Evolutionary conservation across 2,888 invertebrate genomes (phyloP), one percentile per base, ranked within the genome.

Genomic region (Arenicola marina): DNA sequence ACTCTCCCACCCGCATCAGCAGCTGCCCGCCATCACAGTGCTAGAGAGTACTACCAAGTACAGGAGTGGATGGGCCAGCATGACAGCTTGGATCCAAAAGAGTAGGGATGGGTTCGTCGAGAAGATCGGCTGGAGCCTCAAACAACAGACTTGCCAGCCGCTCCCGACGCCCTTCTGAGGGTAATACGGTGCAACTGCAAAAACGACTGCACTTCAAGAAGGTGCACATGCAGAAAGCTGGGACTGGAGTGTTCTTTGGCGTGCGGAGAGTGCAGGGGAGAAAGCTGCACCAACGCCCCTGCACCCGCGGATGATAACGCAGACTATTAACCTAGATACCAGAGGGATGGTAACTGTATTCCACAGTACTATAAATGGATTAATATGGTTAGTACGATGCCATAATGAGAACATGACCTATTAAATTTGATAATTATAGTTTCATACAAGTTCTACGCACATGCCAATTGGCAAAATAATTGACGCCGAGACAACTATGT

Each of bases 181-280:
- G 60, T 69, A 7, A 63, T 73, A 7, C 24, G 59, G 18, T 73
- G 69, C 54, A 72, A 64, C 32, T 73, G 68, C 51, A 66, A 66
- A 59, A 46, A 43, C 7, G 63, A 66, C 21, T 73, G 70, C 56
- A 58, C 65, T 26, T 59, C 56, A 7, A 65, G 33, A 26, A 51
- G 62, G 18, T 72, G 70, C 56, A 58, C 65, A 1, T 70, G 66
- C 57, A 59, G 33, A 34, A 65, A 58, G 43, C 54, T 59, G 32
- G 59, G 59, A 28, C 32, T 65, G n/a, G 59, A 59, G 4, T 65
- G 65, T 43, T 45, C 61, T 4, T 21, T 28, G 15, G 61, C 56
- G 11, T 63, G 61, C 63, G 56, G 63, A 45, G 43, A 62, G 33
- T 63, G 63, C 51, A 54, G 38, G 26, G 59, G 59, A 4, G n/a